phyloP scores from a whole-genome alignment of 2,888 invertebrate species.

The Cheilosia variabilis region DNA sequence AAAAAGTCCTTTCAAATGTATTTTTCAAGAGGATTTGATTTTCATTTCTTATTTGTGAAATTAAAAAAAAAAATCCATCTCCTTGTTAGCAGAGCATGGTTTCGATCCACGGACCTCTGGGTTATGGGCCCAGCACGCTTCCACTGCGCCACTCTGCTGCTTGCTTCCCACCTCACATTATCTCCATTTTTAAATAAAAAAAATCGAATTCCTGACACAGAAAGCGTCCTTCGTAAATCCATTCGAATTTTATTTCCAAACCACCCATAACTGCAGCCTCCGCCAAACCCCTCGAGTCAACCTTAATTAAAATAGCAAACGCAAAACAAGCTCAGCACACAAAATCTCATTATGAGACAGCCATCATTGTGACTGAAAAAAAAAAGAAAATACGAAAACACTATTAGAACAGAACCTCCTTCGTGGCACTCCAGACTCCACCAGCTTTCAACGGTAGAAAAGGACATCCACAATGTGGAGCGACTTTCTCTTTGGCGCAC shows the following conservation, averaged over 20 bases:
- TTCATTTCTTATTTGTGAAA: neutral
- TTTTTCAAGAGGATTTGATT: too few species aligned
- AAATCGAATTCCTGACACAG: slow-evolving; percentile 5
- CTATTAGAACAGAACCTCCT: slow-evolving; percentile 13
- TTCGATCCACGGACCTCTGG: slow-evolving; percentile 79
- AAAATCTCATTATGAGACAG: slow-evolving; percentile 30
- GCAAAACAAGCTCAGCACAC: slow-evolving; percentile 10
- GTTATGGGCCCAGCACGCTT: slow-evolving; percentile 90
- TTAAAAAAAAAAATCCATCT: neutral
- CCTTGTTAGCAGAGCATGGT: slow-evolving; percentile 77
- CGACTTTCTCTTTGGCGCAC: slow-evolving; percentile 21
- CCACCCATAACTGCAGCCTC: neutral
- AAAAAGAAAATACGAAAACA: neutral
- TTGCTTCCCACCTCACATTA: neutral
- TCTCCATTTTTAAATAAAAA: neutral
- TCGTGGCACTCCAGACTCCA: slow-evolving; percentile 4
- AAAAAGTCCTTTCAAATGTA: too few species aligned
- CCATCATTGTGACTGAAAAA: neutral
- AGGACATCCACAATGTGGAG: slow-evolving; percentile 27
- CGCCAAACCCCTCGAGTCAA: slow-evolving; percentile 3
- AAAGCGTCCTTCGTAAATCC: neutral
- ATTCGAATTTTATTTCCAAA: neutral
- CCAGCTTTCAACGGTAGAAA: slow-evolving; percentile 16
- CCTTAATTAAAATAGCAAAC: slow-evolving; percentile 38
- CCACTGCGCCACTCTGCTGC: slow-evolving; percentile 89